phyloP scores from a whole-genome alignment of 2,113 vertebrate genomes.

The Gymnorhina tibicen region DNA sequence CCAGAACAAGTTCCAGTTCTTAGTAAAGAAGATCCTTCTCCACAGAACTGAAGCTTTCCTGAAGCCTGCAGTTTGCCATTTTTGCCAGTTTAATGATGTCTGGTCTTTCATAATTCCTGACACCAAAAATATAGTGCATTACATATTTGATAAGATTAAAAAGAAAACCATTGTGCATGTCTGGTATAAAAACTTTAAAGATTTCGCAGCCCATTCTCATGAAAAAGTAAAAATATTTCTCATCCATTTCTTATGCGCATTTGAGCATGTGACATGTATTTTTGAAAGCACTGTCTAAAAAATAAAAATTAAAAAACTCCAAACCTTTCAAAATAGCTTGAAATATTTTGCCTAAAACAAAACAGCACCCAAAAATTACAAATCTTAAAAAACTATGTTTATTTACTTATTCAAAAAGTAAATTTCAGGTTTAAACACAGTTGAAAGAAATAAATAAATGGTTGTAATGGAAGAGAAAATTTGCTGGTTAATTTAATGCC shows the following conservation, averaged over 20 bases:
- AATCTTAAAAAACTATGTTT: background rate
- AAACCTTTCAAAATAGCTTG: background rate
- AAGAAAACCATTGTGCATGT: background rate
- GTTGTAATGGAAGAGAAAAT: background rate
- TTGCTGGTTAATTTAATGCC: background rate
- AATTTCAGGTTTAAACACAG: background rate
- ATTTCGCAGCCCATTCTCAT: background rate
- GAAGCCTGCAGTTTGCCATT: background rate
- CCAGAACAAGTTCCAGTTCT: background rate
- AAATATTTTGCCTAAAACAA: background rate
- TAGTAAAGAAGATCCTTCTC: background rate
- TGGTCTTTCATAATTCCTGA: background rate
- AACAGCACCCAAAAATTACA: background rate
- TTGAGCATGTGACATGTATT: background rate
- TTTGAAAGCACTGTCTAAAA: background rate
- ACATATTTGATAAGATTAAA: background rate
- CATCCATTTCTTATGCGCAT: background rate
- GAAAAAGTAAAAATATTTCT: background rate
- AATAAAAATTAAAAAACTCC: background rate
- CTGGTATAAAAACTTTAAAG: background rate
- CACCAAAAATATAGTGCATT: background rate
- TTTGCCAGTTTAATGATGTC: background rate
- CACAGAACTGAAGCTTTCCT: background rate
- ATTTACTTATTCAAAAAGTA: background rate
- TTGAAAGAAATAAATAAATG: background rate